A percentile compares a stretch with the other conserved stretches of the same genome.
Evolutionary conservation across 2,113 vertebrate genomes (phyloP).

Genomic region (Neolamprologus variostigma): DNA sequence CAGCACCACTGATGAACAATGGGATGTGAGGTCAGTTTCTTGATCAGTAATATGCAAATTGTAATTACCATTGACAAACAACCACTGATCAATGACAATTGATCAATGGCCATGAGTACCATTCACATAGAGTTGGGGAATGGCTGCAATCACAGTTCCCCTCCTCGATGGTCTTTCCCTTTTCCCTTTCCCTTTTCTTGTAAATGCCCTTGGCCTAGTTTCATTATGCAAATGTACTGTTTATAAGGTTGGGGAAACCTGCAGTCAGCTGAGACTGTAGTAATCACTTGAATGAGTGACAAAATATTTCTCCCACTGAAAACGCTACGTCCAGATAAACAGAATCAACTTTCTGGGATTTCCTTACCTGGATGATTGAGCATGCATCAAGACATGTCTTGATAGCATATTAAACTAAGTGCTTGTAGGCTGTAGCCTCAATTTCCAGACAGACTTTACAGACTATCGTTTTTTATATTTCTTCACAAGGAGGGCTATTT

Average conservation of each 20-base stretch:
- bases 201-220: background rate
- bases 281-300: background rate
- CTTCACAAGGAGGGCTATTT: background rate
- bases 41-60: background rate
- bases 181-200: background rate
- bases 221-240: background rate
- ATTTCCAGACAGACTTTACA: background rate
- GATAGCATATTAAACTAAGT: background rate
- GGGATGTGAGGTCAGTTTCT: background rate
- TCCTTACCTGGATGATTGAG: background rate
- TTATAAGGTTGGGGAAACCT: background rate
- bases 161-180: background rate
- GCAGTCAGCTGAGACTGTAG: background rate
- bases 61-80: background rate
- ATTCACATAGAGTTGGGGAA: background rate
- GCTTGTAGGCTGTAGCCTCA: background rate
- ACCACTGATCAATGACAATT: background rate
- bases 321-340: background rate
- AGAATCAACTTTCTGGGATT: background rate
- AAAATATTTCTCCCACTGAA: background rate
- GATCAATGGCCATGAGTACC: background rate
- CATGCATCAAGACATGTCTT: background rate
- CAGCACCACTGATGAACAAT: background rate
- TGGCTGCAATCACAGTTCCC: background rate
- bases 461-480: background rate